Evolutionary conservation across 1,140 invertebrate genomes (phyloP), one percentile per base, ranked within the genome.

Genomic region (Sitodiplosis mosellana): DNA sequence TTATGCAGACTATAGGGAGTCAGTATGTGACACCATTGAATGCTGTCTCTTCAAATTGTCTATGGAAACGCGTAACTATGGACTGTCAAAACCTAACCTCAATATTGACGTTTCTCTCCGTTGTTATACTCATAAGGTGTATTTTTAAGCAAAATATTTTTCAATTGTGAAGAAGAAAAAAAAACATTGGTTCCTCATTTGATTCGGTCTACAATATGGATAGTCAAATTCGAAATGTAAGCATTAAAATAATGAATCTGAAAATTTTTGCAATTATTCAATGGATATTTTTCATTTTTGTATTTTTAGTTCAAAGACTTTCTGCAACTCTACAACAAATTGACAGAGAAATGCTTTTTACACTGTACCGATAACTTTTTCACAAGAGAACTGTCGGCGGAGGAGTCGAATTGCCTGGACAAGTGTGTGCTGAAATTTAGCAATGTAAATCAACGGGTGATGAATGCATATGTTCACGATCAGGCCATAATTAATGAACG

Each of bases 381-480:
- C 7, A 72, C 73, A n/a, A 69, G 87, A 54, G 75, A 75, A 52
- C 69, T 87, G 15, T 71, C 73, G 54, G 61, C 70, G n/a, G 71
- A 75, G 53, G 84, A 88, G 66, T 78, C 80, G 60, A 59, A 57
- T 55, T n/a, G 1, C 20, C 1, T 1, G 20, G 56, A 79, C 15
- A 85, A 87, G 59, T 91, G 87, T 59, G 76, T 87, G 56, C 83
- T 87, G 59, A 91, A 91, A 63, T 90, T 81, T 60, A 64, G 89
- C 37, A 88, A 87, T 62, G 80, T 86, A 63, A 87, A 85, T 59
- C 83, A 87, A 62, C 71, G 82, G 50, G 78, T 91, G 54, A 64
- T 64, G 62, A 58, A 52, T 33, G 54, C 56, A 1, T 64, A 64
- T 21, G 61, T 64, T 37, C 61, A 64, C 44, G 61, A 61, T 37